Evolutionary conservation across 2,888 invertebrate genomes (phyloP).

Genomic region (Marasmarcha lunaedactyla): DNA sequence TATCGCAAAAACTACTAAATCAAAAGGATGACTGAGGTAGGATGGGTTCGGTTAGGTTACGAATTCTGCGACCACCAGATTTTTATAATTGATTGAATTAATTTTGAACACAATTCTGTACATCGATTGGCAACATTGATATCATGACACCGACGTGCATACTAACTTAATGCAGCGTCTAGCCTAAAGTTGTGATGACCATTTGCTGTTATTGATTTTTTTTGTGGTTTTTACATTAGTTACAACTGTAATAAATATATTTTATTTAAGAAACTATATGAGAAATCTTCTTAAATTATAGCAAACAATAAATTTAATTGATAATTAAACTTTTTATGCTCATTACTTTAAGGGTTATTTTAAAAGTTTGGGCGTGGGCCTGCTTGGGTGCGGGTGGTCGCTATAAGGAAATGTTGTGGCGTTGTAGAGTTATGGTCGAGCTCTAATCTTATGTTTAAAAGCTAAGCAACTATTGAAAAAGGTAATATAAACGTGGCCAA

Average conservation of each 20-base stretch:
- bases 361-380: slow-evolving; percentile 26
- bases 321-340: not conserved
- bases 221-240: slow-evolving; percentile 21
- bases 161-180: slow-evolving; percentile 41
- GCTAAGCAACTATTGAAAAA: too few relatives aligned
- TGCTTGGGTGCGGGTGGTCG: slow-evolving; percentile 59
- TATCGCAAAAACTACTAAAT: slow-evolving; percentile 25
- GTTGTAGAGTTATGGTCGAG: slow-evolving; percentile 3
- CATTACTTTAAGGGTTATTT: not conserved
- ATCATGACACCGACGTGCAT: slow-evolving; percentile 32
- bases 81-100: slow-evolving; percentile 3
- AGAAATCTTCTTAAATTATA: too few relatives aligned
- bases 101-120: not conserved
- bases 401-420: slow-evolving; percentile 26
- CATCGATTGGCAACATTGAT: not conserved
- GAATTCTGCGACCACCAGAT: slow-evolving; percentile 51
- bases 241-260: not conserved
- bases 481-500: too few relatives aligned
- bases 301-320: not conserved
- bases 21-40: slow-evolving; percentile 12
- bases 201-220: slow-evolving; percentile 52
- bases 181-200: slow-evolving; percentile 65
- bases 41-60: slow-evolving; percentile 18
- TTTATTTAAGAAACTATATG: too few relatives aligned
- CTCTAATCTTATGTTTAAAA: slow-evolving; percentile 6